Percentiles rank a stretch among this genome's conserved stretches.
phyloP scores from a whole-genome alignment of 2,113 vertebrate species.

The Chlamydotis undulata region DNA sequence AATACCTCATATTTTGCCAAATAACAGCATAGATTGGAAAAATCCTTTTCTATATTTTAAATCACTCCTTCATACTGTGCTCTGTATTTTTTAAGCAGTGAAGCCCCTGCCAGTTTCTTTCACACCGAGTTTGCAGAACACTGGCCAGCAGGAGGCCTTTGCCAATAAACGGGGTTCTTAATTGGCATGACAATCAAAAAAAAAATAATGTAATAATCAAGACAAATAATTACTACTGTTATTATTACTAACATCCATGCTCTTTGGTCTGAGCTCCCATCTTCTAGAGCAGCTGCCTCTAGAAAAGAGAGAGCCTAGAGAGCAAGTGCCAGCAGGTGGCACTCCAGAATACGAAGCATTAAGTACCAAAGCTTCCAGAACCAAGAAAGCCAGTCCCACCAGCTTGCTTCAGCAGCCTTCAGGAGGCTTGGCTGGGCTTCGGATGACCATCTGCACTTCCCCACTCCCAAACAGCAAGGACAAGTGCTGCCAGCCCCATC shows the following conservation, averaged over 20 bases:
- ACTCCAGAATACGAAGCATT: slow-evolving; percentile 1
- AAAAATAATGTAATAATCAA: background rate
- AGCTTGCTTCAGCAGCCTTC: background rate
- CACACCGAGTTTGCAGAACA: background rate
- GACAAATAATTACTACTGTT: background rate
- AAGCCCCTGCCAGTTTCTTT: slow-evolving; percentile 3
- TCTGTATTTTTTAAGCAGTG: background rate
- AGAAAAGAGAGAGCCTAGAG: background rate
- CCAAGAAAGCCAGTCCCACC: background rate
- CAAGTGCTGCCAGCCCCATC: background rate
- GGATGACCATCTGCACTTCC: background rate
- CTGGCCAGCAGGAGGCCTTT: background rate
- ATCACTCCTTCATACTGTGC: background rate
- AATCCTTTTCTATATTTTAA: background rate
- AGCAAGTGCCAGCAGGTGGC: slow-evolving; percentile 39
- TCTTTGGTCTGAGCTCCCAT: background rate
- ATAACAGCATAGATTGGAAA: background rate
- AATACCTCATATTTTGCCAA: background rate
- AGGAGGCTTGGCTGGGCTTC: background rate
- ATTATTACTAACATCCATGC: background rate
- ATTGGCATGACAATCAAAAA: background rate
- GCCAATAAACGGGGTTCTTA: background rate
- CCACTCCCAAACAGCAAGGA: background rate
- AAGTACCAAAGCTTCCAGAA: background rate
- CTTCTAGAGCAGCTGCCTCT: background rate